Percentiles rank a stretch among this genome's conserved stretches.
These are phyloP conservation scores for Myotis daubentonii DNA, from an alignment of 2,797 vertebrate genomes.

Conservation along the genomic window DNA sequence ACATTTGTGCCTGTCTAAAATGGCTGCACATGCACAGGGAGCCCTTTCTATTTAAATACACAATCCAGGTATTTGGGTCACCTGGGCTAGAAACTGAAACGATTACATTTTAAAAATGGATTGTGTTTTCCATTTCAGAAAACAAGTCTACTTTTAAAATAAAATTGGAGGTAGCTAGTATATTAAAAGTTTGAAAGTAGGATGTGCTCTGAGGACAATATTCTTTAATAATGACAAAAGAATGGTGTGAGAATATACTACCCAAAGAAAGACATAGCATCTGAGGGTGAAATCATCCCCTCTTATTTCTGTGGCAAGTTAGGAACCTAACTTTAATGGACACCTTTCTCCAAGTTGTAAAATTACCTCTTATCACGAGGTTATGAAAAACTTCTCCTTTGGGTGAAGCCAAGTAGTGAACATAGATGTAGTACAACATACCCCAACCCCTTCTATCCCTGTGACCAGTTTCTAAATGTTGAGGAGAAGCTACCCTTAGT, in stretches of 20 bases:
- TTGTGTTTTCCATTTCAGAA: background rate
- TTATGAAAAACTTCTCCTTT: background rate
- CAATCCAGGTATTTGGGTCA: constrained; percentile 21
- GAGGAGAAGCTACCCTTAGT: background rate
- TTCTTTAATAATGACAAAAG: constrained; percentile 58
- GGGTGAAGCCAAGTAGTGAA: background rate
- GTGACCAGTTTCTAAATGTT: background rate
- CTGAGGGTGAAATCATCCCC: background rate
- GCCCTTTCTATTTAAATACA: constrained; percentile 36
- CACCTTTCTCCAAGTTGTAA: background rate
- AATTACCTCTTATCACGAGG: background rate
- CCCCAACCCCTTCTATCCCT: background rate
- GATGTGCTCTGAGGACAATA: background rate
- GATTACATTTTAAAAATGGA: background rate
- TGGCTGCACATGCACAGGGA: background rate
- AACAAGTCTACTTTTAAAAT: constrained; percentile 41
- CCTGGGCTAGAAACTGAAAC: constrained; percentile 3
- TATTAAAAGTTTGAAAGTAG: constrained; percentile 32
- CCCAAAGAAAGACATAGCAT: background rate
- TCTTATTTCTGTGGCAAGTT: constrained; percentile 33
- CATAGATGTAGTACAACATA: background rate
- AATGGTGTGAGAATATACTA: constrained; percentile 43
- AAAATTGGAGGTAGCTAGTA: background rate
- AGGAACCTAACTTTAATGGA: background rate
- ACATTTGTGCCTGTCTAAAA: background rate